Conservation (phyloP, 1,140 invertebrate species). For the Drosophila jambulina region DNA sequence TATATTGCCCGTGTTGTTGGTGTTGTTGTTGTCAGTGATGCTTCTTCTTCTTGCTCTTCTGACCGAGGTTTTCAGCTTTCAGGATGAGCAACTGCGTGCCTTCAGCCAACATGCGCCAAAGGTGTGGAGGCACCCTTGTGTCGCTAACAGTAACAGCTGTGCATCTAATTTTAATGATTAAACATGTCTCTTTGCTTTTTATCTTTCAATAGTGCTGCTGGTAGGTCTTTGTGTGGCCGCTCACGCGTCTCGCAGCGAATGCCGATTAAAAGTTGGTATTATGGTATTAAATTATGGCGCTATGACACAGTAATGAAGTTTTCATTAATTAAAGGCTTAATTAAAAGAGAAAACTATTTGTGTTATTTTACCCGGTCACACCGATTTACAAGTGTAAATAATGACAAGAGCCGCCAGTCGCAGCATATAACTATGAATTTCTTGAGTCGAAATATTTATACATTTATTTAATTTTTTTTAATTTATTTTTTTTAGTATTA, state of each 20-base stretch:
- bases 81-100: background rate
- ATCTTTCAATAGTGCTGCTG: slow-evolving; percentile 6
- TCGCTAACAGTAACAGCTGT: slow-evolving; percentile 4
- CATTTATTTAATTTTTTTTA: too few species aligned
- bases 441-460: too few species aligned
- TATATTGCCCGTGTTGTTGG: slow-evolving; percentile 17
- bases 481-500: too few species aligned
- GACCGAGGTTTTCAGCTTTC: slow-evolving; percentile 1
- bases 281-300: too few species aligned
- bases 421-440: too few species aligned
- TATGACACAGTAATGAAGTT: too few species aligned
- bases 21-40: slow-evolving; percentile 21
- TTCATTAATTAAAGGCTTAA: too few species aligned
- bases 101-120: slow-evolving; percentile 18
- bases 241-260: slow-evolving; percentile 8
- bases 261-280: slow-evolving; percentile 7
- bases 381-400: too few species aligned
- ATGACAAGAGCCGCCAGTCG: too few species aligned
- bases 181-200: slow-evolving; percentile 7
- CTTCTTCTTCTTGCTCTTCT: slow-evolving; percentile 37
- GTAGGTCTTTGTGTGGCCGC: slow-evolving; percentile 12
- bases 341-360: too few species aligned
- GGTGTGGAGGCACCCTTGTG: slow-evolving; percentile 7
- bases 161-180: slow-evolving; percentile 9
- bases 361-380: too few species aligned